Evolutionary conservation across 2,797 vertebrate genomes (phyloP).

Genomic region (Sebastiscus albofasciatus): DNA sequence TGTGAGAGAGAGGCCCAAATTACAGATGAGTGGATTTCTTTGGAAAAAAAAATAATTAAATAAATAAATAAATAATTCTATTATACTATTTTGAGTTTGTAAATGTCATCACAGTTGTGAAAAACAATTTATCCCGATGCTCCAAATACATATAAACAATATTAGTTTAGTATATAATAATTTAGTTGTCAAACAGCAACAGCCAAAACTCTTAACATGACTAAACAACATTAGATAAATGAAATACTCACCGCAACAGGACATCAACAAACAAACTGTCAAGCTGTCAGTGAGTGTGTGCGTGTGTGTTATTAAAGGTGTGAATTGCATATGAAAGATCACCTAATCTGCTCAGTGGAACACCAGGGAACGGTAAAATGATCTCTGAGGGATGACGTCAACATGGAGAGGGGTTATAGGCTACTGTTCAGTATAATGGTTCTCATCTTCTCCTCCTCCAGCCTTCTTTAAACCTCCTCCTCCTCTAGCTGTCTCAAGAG

Average conservation of each 20-base stretch:
- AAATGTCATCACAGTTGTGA: background rate
- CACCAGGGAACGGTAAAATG: slow-evolving; percentile 19
- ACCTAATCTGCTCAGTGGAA: slow-evolving; percentile 31
- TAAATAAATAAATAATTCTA: no score
- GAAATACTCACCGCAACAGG: background rate
- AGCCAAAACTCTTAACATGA: background rate
- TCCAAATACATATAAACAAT: background rate
- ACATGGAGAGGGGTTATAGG: slow-evolving; percentile 10
- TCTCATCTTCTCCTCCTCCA: slow-evolving; percentile 22
- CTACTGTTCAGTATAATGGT: slow-evolving; percentile 16
- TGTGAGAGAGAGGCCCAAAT: background rate
- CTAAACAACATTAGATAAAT: background rate
- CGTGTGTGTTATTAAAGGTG: slow-evolving; percentile 17
- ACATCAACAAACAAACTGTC: background rate
- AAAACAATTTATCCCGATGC: background rate
- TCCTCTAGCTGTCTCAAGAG: slow-evolving; percentile 37
- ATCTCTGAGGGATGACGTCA: slow-evolving; percentile 29
- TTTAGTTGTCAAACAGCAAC: background rate
- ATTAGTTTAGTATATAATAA: background rate
- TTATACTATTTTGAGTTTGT: background rate
- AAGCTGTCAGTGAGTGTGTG: slow-evolving; percentile 11
- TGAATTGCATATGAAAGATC: slow-evolving; percentile 37
- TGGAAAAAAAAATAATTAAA: background rate
- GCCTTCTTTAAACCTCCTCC: slow-evolving; percentile 31
- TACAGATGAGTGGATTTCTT: background rate